Evolutionary conservation across 2,888 invertebrate species (phyloP).

Genomic region (Sminthurides aquaticus): DNA sequence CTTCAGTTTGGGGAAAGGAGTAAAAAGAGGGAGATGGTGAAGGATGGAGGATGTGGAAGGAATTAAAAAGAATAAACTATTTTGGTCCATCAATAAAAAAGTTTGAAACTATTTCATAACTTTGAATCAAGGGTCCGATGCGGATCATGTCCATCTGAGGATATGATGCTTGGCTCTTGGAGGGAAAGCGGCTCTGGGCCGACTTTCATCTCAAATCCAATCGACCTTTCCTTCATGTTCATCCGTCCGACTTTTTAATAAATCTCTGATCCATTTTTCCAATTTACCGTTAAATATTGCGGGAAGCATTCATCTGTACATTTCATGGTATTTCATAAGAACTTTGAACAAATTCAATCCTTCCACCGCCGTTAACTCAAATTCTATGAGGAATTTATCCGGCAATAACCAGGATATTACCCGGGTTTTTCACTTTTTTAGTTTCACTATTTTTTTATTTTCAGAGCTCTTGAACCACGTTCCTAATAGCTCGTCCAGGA

Average conservation of each 20-base stretch:
- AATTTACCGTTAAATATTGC: slow-evolving; percentile 27
- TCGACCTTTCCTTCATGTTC: not conserved
- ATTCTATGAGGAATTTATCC: too few species aligned
- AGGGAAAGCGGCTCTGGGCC: not conserved
- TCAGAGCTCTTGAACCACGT: too few species aligned
- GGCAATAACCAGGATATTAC: too few species aligned
- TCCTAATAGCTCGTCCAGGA: too few species aligned
- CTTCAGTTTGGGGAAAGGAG: too few species aligned
- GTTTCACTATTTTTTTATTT: too few species aligned
- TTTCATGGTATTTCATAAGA: slow-evolving; percentile 25
- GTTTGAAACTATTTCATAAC: not conserved
- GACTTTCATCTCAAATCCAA: not conserved
- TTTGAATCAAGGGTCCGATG: not conserved
- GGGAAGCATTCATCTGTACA: slow-evolving; percentile 34
- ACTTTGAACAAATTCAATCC: too few species aligned
- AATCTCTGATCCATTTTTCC: not conserved
- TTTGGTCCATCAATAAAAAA: not conserved
- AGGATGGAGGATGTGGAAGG: not conserved
- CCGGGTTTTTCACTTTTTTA: too few species aligned
- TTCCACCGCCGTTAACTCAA: too few species aligned
- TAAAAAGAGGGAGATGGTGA: too few species aligned
- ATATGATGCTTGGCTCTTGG: not conserved
- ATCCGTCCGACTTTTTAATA: not conserved
- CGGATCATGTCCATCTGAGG: not conserved
- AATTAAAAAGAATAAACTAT: not conserved